These are phyloP conservation scores for Bucorvus abyssinicus DNA, from an alignment of 2,797 vertebrate species.

Conservation along the genomic window DNA sequence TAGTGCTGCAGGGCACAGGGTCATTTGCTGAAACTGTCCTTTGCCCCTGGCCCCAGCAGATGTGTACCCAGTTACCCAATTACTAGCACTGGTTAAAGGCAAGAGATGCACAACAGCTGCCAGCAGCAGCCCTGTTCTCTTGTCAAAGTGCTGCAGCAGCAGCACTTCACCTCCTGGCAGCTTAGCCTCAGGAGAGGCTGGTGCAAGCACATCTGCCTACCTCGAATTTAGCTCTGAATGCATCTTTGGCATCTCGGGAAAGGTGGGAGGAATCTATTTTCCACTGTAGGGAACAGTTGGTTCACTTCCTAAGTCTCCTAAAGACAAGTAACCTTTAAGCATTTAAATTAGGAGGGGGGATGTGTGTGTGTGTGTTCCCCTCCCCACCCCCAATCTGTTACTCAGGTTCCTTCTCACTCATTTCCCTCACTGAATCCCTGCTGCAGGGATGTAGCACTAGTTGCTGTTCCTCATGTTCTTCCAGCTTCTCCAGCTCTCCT, in stretches of 20 bases:
- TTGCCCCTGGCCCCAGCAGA: neutral
- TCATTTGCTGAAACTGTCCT: neutral
- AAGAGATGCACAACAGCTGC: neutral
- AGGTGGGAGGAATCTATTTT: neutral
- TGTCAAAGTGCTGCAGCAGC: neutral
- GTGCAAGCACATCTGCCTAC: neutral
- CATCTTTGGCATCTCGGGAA: constrained; percentile 27
- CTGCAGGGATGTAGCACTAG: neutral
- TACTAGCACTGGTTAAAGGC: neutral
- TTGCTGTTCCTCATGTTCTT: neutral
- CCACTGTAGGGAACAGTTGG: neutral
- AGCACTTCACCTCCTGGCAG: neutral
- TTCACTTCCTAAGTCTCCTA: neutral
- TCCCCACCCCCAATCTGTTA: neutral
- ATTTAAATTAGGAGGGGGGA: neutral
- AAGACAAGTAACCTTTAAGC: neutral
- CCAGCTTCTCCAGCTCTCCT: neutral
- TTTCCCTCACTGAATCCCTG: neutral
- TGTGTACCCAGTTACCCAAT: neutral
- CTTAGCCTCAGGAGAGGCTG: neutral
- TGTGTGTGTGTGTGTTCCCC: no score
- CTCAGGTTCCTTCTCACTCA: neutral
- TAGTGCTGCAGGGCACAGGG: neutral
- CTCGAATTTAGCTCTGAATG: neutral
- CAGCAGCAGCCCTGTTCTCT: neutral